Percentiles rank a stretch among this genome's conserved stretches.
Evolutionary conservation across 2,888 invertebrate genomes (phyloP).

Genomic region (Torymus auratus): DNA sequence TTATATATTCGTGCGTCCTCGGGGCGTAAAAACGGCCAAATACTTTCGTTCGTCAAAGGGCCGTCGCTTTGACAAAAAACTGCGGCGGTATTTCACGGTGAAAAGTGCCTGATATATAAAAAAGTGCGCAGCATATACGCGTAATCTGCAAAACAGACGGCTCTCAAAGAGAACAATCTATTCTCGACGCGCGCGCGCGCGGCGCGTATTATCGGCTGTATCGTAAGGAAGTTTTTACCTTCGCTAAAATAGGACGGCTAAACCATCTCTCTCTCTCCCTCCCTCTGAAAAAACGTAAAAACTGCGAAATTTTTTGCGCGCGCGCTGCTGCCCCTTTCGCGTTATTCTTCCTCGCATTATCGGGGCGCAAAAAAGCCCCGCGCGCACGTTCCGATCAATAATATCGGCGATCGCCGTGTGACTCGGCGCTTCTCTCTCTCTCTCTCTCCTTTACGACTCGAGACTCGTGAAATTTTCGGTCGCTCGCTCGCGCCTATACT

Average conservation of each 20-base stretch:
- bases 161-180: conserved; percentile 42
- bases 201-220: neutral
- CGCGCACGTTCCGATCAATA: conserved; percentile 19
- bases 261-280: neutral
- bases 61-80: conserved; percentile 15
- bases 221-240: conserved; percentile 26
- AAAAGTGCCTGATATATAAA: neutral
- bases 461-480: conserved; percentile 31
- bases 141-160: neutral
- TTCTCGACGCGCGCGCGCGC: conserved; percentile 20
- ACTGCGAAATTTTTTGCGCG: too few species aligned
- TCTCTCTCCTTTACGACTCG: conserved; percentile 24
- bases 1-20: neutral
- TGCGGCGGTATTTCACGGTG: neutral
- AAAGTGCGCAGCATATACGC: too few species aligned
- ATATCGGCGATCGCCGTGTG: conserved; percentile 45
- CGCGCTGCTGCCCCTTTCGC: neutral
- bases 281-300: neutral
- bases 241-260: conserved; percentile 28
- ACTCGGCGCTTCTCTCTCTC: conserved; percentile 17
- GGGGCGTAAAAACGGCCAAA: conserved; percentile 16
- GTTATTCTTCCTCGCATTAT: conserved; percentile 40
- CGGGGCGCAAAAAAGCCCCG: conserved; percentile 12
- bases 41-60: neutral
- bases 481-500: neutral